Conservation (phyloP, 1,140 invertebrate genomes). For the Drosophila santomea region DNA sequence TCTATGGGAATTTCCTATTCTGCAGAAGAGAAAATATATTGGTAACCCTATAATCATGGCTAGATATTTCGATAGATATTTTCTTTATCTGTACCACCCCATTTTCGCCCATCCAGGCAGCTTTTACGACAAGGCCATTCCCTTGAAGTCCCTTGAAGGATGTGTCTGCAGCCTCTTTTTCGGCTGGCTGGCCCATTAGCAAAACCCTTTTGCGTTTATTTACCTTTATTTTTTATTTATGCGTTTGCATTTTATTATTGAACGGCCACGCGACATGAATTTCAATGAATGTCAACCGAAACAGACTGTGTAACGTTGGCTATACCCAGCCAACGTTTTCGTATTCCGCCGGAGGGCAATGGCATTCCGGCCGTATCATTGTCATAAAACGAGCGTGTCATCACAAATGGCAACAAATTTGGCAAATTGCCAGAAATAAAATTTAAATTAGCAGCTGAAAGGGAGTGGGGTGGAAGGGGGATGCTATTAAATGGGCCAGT, state of each 20-base stretch:
- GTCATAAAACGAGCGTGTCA: slow-evolving; percentile 79
- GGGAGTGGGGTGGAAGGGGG: slow-evolving; percentile 16
- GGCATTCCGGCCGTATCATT: slow-evolving; percentile 57
- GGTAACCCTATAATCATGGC: too few relatives aligned
- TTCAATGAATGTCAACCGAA: slow-evolving; percentile 77
- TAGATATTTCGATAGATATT: neutral
- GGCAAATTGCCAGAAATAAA: slow-evolving; percentile 81
- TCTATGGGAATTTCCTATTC: too few relatives aligned
- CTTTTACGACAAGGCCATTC: slow-evolving; percentile 51
- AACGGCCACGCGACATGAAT: slow-evolving; percentile 79
- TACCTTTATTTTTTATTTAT: slow-evolving; percentile 84
- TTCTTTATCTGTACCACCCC: slow-evolving; percentile 23
- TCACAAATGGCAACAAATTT: slow-evolving; percentile 82
- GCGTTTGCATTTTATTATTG: slow-evolving; percentile 82
- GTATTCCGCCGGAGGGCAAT: slow-evolving; percentile 28
- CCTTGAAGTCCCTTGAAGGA: slow-evolving; percentile 28
- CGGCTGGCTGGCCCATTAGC: slow-evolving; percentile 63
- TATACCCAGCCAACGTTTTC: neutral
- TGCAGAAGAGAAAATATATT: neutral
- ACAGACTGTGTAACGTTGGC: neutral
- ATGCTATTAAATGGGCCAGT: slow-evolving; percentile 59
- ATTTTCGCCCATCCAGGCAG: slow-evolving; percentile 59
- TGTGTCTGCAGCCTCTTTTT: slow-evolving; percentile 20
- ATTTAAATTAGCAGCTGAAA: slow-evolving; percentile 77
- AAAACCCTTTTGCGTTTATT: slow-evolving; percentile 81